Conservation (phyloP, 2,797 vertebrate species). For the Danio albolineatus region DNA sequence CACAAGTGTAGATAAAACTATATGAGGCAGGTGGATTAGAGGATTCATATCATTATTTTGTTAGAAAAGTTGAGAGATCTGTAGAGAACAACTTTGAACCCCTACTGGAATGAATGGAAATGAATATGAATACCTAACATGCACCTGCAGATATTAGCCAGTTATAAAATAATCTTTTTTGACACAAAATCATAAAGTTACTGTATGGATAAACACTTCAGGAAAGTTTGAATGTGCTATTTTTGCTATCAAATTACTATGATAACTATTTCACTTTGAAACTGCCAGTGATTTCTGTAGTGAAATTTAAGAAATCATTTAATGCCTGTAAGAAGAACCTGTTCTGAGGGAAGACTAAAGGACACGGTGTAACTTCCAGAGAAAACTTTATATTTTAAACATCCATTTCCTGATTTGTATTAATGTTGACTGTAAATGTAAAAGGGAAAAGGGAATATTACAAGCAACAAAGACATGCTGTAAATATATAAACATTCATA, state of each 20-base stretch:
- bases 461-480: too few relatives aligned
- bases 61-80: slow-evolving; percentile 12
- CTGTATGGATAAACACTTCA: not conserved
- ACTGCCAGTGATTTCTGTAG: too few relatives aligned
- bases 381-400: not conserved
- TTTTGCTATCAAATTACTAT: not conserved
- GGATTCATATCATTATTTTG: slow-evolving; percentile 6
- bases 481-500: too few relatives aligned
- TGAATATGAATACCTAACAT: not conserved
- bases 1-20: not conserved
- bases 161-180: slow-evolving; percentile 11
- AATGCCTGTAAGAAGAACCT: not conserved
- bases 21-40: not conserved
- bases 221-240: not conserved
- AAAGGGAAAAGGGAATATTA: too few relatives aligned
- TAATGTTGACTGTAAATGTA: too few relatives aligned
- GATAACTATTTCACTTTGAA: not conserved
- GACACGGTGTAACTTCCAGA: not conserved
- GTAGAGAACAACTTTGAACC: not conserved
- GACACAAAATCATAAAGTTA: slow-evolving; percentile 3
- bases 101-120: not conserved
- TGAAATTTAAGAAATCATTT: not conserved
- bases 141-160: not conserved
- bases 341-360: not conserved
- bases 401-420: too few relatives aligned